Base-by-base conservation (phyloP, 2,797 vertebrate species). In the Neosilurus mollespiculum region DNA sequence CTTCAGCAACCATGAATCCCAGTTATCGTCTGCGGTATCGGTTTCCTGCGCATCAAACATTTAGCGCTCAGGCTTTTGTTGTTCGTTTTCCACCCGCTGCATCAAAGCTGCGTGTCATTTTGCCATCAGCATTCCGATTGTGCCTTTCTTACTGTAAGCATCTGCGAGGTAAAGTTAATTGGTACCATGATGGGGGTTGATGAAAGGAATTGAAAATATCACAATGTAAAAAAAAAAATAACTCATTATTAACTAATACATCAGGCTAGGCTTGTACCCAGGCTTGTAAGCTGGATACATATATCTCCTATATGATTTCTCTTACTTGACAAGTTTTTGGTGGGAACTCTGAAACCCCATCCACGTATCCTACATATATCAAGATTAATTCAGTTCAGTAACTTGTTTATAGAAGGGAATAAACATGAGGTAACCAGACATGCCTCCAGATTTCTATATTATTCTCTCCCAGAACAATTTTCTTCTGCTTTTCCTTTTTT, bases 1-100 rank as follows among this genome's bases (percentile, higher is more conserved):
- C 89, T 87, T 87, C 87, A 87, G 87, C 61, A 18, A 86, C 87
- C 65, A 85, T n/a, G 83, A 86, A 85, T 81, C 85, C 69, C 53
- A 0, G 81, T 81, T 82, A 89, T 91, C 90, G 91, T 89, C 88
- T 66, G 56, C 71, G 78, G 84, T 81, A 89, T 91, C 87, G 86
- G 86, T 86, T 87, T 84, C 89, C 54, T 2, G 66, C 49, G 58
- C 88, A 88, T 92, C 86, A 91, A 89, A 90, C 53, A 90, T 91
- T 90, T 85, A 92, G 83, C 75, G 85, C 85, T 84, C 10, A 9
- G 54, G 61, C 86, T 87, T 80, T 89, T 87, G 80, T 84, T 87
- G 81, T 83, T 71, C 62, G 80, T 87, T 89, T 88, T 90, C 86
- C 86, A 84, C 73, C 80, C 9, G 2, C 49, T 34, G 30, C 83